Evolutionary conservation across 2,113 vertebrate genomes (phyloP), one percentile per base, ranked within the genome.

Genomic region (Pimephales promelas): DNA sequence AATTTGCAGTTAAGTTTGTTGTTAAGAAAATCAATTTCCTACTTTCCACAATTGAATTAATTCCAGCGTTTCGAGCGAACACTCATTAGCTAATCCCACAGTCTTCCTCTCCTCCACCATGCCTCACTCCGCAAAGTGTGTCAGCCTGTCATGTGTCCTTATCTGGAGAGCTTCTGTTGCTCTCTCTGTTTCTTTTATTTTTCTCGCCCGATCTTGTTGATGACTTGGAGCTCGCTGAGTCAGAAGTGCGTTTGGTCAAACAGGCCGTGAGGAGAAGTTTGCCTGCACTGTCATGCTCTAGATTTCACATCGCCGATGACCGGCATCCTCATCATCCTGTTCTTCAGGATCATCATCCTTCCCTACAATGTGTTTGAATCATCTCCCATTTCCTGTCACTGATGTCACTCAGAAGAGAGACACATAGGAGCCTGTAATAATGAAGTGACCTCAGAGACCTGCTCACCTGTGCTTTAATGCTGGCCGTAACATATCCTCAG

Each of bases 301-400:
- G 8, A 54, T 54, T 54, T 75, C 47, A 52, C 49, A 56, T 54
- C 9, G 28, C 49, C 26, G 28, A 76, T 68, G 79, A 68, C 77
- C 40, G 0, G 59, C 24, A 79, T 68, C 59, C 40, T 22, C 36
- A 59, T 68, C 64, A 45, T 56, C 66, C 70, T 74, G n/a, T 56
- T 47, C 52, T 77, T 59, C 31, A 77, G 74, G 26, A 68, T 77
- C 20, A 84, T 77, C 64, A 70, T 59, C 40, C 26, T 47, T 47
- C 22, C 66, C 24, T 68, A 45, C 74, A 47, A 52, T 82, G 13
- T 56, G 66, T 83, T 84, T 88, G 59, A 85, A 71, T 85, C 64
- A 87, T 31, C 72, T 40, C 28, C 24, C 28, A 40, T 61, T 81
- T 83, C 81, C 61, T 56, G 26, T 61, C 40, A 43, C 71, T 84